Conservation (phyloP, 2,888 invertebrate species). For the Lycocerus yunnanus region DNA sequence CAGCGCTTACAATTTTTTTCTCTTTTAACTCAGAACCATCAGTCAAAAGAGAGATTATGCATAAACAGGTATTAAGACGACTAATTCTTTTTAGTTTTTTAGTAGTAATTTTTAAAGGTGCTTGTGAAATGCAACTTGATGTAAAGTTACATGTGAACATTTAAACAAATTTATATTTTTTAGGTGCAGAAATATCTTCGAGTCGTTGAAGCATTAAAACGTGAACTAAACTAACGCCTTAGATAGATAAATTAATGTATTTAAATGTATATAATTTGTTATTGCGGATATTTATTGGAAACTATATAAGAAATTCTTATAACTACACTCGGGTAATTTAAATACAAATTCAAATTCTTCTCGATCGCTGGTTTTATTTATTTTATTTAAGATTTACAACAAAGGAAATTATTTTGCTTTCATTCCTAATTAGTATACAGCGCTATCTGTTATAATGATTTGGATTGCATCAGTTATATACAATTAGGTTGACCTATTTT, state of each 20-base stretch:
- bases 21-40: slow-evolving; percentile 62
- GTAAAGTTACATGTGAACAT: background rate
- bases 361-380: background rate
- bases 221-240: background rate
- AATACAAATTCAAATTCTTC: background rate
- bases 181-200: slow-evolving; percentile 25
- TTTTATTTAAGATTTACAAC: too few relatives aligned
- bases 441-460: too few relatives aligned
- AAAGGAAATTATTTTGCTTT: too few relatives aligned
- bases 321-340: too few relatives aligned
- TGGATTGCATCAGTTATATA: too few relatives aligned
- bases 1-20: slow-evolving; percentile 61
- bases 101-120: background rate
- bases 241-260: background rate
- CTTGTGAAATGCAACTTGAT: background rate
- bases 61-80: slow-evolving; percentile 56
- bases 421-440: too few relatives aligned
- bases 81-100: background rate
- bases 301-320: background rate
- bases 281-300: background rate
- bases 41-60: slow-evolving; percentile 62
- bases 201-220: slow-evolving; percentile 29
- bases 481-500: too few relatives aligned
- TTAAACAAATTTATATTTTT: slow-evolving; percentile 37
- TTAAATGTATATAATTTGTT: background rate